Percentiles rank a stretch among this genome's conserved stretches.
phyloP scores from a whole-genome alignment of 2,888 invertebrate species.

The Atrina japonica region DNA sequence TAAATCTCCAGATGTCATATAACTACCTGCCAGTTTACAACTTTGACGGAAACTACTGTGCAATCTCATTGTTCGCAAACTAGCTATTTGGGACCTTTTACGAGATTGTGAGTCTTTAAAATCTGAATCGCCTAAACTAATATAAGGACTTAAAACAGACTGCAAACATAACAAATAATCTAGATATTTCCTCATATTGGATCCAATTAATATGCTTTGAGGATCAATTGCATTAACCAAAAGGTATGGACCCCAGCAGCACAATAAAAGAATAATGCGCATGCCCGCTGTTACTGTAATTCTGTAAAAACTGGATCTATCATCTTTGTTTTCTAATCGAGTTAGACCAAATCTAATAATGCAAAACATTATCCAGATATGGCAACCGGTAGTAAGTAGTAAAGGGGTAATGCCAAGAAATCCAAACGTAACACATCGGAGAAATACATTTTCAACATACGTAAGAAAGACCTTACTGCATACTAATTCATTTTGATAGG shows the following conservation, averaged over 20 bases:
- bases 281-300: constrained; percentile 40
- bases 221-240: constrained; percentile 34
- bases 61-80: constrained; percentile 7
- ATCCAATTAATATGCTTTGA: constrained; percentile 8
- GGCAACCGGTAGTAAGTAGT: constrained; percentile 27
- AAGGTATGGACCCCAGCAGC: constrained; percentile 39
- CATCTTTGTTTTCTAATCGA: constrained; percentile 37
- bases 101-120: constrained; percentile 38
- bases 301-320: constrained; percentile 32
- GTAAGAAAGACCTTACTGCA: constrained; percentile 6
- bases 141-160: constrained; percentile 43
- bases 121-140: constrained; percentile 50
- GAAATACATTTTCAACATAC: neutral
- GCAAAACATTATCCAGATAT: constrained; percentile 39
- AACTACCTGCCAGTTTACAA: constrained; percentile 9
- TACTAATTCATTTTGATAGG: constrained; percentile 1
- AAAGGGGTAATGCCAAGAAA: constrained; percentile 33
- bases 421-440: constrained; percentile 9
- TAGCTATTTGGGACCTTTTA: constrained; percentile 6
- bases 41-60: constrained; percentile 26
- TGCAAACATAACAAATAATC: constrained; percentile 44
- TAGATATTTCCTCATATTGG: constrained; percentile 18
- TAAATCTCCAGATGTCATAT: constrained; percentile 27
- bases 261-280: constrained; percentile 38
- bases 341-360: constrained; percentile 40